These are phyloP conservation scores for Tetrax tetrax DNA, from an alignment of 2,113 vertebrate genomes.

Conservation along the genomic window DNA sequence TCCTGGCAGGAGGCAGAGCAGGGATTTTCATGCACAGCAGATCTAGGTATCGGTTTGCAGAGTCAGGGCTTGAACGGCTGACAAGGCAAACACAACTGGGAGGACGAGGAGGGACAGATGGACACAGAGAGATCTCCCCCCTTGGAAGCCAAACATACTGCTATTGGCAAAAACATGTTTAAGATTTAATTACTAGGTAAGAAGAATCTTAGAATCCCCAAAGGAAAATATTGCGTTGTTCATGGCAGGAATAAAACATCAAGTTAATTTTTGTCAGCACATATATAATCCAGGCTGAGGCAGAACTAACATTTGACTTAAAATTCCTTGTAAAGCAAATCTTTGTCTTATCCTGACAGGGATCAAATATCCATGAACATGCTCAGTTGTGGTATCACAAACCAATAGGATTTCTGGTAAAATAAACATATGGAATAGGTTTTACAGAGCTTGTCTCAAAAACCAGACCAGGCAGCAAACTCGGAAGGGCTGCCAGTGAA, in stretches of 20 bases:
- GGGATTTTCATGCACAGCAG: background rate
- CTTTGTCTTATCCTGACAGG: background rate
- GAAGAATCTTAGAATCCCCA: background rate
- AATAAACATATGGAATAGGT: background rate
- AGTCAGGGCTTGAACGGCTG: background rate
- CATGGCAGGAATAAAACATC: background rate
- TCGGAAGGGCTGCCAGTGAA: background rate
- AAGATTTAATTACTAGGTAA: constrained; percentile 14
- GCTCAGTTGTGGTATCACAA: background rate
- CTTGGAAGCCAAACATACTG: background rate
- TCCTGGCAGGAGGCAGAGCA: background rate
- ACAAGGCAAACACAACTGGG: background rate
- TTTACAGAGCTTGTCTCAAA: background rate
- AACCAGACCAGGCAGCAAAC: background rate
- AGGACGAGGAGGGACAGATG: background rate
- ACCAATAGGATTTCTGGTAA: background rate
- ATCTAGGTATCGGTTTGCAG: background rate
- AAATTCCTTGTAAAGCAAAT: constrained; percentile 10
- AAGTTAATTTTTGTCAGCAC: background rate
- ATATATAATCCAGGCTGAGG: background rate
- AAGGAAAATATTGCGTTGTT: background rate
- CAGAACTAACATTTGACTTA: background rate
- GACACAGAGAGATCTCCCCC: background rate
- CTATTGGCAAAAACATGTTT: constrained; percentile 8
- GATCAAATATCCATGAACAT: background rate